These are phyloP conservation scores for Spea hammondii DNA, from an alignment of 2,797 vertebrate genomes.

Conservation along the genomic window DNA sequence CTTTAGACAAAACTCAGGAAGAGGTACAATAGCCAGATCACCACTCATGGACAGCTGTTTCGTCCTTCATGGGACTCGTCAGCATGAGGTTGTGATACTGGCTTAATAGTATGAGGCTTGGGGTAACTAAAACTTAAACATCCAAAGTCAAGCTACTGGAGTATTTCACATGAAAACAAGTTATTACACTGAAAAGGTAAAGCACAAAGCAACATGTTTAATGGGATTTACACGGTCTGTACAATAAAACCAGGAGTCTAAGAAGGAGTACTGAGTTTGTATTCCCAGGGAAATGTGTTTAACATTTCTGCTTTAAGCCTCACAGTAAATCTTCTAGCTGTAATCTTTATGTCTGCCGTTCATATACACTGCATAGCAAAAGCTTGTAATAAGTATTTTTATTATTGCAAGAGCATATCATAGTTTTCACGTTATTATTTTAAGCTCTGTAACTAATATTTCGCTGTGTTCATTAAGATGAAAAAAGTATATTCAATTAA, in stretches of 20 bases:
- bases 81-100: too few relatives aligned
- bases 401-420: conserved; percentile 35
- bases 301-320: conserved; percentile 30
- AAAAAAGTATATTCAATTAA: too few relatives aligned
- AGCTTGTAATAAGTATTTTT: conserved; percentile 22
- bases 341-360: conserved; percentile 31
- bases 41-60: too few relatives aligned
- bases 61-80: too few relatives aligned
- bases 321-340: conserved; percentile 31
- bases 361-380: conserved; percentile 1
- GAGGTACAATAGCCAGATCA: too few relatives aligned
- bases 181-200: neutral
- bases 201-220: conserved; percentile 11
- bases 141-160: neutral
- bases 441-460: conserved; percentile 21
- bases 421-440: conserved; percentile 35
- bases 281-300: conserved; percentile 24
- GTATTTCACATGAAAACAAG: conserved; percentile 2
- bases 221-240: conserved; percentile 7
- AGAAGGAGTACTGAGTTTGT: conserved; percentile 10
- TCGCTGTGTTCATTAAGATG: neutral
- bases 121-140: too few relatives aligned
- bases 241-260: conserved; percentile 14
- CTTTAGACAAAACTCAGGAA: too few relatives aligned
- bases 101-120: too few relatives aligned